phyloP scores from a whole-genome alignment of 2,888 invertebrate genomes.

The Lepidocyrtoides sp. region DNA sequence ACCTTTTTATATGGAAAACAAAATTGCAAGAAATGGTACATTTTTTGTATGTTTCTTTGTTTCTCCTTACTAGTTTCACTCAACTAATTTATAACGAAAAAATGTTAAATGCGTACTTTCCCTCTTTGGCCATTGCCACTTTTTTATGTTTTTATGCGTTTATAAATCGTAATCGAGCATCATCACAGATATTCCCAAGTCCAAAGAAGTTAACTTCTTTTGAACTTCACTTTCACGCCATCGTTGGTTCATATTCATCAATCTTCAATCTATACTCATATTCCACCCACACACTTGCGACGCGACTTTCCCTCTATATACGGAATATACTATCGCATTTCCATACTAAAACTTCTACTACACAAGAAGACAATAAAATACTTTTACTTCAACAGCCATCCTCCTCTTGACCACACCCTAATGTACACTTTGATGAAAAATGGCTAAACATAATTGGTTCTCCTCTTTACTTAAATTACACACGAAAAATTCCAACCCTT shows the following conservation, averaged over 20 bases:
- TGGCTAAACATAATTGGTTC: background rate
- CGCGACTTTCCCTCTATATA: conserved; percentile 12
- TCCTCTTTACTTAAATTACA: background rate
- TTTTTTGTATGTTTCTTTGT: conserved; percentile 33
- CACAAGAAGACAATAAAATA: conserved; percentile 12
- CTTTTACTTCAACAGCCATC: background rate
- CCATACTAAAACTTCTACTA: conserved; percentile 22
- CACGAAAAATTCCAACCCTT: background rate
- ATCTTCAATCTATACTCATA: background rate
- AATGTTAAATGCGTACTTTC: background rate
- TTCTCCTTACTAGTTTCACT: background rate
- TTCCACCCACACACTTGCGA: background rate
- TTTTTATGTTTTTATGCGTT: conserved; percentile 66
- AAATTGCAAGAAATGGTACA: conserved; percentile 64
- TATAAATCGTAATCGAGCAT: conserved; percentile 79
- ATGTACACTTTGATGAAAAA: background rate
- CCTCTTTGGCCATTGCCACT: conserved; percentile 39
- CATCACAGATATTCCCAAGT: conserved; percentile 80
- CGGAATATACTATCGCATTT: background rate
- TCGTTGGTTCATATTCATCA: background rate
- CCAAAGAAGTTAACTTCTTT: conserved; percentile 39
- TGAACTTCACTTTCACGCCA: conserved; percentile 70
- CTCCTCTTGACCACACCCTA: background rate
- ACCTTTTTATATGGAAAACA: conserved; percentile 63
- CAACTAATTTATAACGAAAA: conserved; percentile 5